Evolutionary conservation across 2,797 vertebrate genomes (phyloP).

Genomic region (Enteromius mattozi): DNA sequence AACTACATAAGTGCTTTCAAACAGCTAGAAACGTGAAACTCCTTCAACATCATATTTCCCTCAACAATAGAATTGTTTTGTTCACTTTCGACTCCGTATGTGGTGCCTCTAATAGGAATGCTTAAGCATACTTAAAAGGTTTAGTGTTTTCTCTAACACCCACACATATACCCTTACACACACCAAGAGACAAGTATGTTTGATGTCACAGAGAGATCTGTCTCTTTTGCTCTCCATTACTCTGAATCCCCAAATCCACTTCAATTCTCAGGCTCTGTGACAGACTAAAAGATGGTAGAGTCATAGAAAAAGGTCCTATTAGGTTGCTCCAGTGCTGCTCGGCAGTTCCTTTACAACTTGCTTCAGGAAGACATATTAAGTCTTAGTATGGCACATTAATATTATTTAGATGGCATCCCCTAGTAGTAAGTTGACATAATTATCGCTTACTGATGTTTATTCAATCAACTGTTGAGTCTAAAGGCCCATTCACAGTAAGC

Average conservation of each 20-base stretch:
- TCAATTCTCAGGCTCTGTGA: constrained; percentile 32
- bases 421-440: background rate
- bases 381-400: background rate
- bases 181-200: constrained; percentile 28
- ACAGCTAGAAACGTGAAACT: constrained; percentile 66
- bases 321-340: constrained; percentile 64
- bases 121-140: constrained; percentile 65
- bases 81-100: constrained; percentile 60
- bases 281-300: constrained; percentile 43
- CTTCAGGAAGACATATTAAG: constrained; percentile 5
- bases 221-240: background rate
- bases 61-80: constrained; percentile 64
- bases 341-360: constrained; percentile 52
- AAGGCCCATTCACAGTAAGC: too few relatives aligned
- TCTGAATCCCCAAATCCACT: constrained; percentile 17
- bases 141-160: constrained; percentile 59
- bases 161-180: constrained; percentile 53
- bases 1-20: constrained; percentile 70
- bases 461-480: background rate
- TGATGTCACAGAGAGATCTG: constrained; percentile 36
- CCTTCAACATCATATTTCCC: constrained; percentile 58
- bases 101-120: constrained; percentile 63
- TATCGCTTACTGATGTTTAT: background rate
- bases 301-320: constrained; percentile 61
- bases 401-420: background rate